Evolutionary conservation across 2,888 invertebrate species (phyloP), one percentile per base, ranked within the genome.

Genomic region (Aspidiotus rigidus): DNA sequence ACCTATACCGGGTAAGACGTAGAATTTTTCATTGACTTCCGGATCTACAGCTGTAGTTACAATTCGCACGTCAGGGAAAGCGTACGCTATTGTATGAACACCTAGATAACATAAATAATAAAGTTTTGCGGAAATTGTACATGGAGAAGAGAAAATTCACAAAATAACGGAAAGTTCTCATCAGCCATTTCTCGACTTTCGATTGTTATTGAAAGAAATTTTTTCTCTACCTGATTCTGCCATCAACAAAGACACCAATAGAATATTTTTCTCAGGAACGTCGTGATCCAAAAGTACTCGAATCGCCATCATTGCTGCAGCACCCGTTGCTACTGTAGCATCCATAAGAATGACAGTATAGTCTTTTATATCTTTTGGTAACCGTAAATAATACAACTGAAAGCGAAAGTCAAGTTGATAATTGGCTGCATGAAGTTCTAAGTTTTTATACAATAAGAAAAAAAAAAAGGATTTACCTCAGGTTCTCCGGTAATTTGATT

Each of bases 231-330:
- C 98, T 71, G 93, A 91, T 79, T 95, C 93, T 0, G 98, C 96
- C 96, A 98, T 97, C 16, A 99, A 82, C 57, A 99, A 81, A 0
- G 94, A 94, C 8, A 94, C 90, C 60, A 99, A 83, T 70, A 90
- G 85, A 75, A 99, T 98, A 78, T 94, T 89, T 72, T 89, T 85
- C 78, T 96, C 96, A 1, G 90, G 90, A 69, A 99, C 98, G 79
- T 99, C 98, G 78, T 99, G 98, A 82, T 99, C 99, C 39, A 99
- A 81, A 66, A 99, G 81, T 61, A 99, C 94, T 64, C 98, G 83
- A 73, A 99, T 94, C 28, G 99, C 99, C 99, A 99, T 99, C 86
- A 99, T 96, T 72, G 99, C 96, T 1, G 99, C 98, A 0, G 98
- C 98, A 61, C 98, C 98, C 0, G 97, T 96, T 54, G 97, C 92